Base-by-base conservation (phyloP, 2,797 vertebrate species). In the Epinephelus coioides region DNA sequence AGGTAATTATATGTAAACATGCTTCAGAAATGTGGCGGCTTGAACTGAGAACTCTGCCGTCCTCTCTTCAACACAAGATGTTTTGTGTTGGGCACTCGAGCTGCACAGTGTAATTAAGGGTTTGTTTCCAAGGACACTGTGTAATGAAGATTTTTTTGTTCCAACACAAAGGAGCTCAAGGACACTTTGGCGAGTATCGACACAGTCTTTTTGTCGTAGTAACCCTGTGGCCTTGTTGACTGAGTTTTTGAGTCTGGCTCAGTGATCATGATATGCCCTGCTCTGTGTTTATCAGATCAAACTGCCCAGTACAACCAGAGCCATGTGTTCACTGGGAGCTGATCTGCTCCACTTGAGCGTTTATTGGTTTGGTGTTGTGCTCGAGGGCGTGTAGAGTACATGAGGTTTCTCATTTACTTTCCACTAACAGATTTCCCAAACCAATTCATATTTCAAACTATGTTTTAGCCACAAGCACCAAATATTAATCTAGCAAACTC, bases 41-140 rank as follows among this genome's bases (percentile, higher is more conserved):
- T 21, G 34, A 63, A 63, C 18, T 27, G 0, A 15, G 43, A 60
- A 40, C 25, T 25, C 30, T 12, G 34, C 34, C 3, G 0, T 25
- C n/a, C 30, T 56, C 6, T 18, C 15, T 50, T 21, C 54, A 59
- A 43, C 14, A 21, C 4, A 46, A 25, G 25, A 38, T n/a, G 21
- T 40, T 59, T 65, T 51, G 6, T 43, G n/a, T 0, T 10, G 23
- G 5, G 11, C n/a, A 14, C 47, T 73, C 43, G 6, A 50, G 43
- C 61, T 38, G 50, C 67, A 30, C 51, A 10, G 53, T 56, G 44
- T 40, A 54, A 57, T 67, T 56, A 74, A 38, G 23, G n/a, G 27
- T 46, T 66, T 70, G 56, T 67, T 83, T 66, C 55, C 54, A 34
- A 27, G 61, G 17, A 60, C 25, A 47, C 3, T 0, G 3, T 17